phyloP scores from a whole-genome alignment of 1,140 invertebrate species.

The Solen grandis region DNA sequence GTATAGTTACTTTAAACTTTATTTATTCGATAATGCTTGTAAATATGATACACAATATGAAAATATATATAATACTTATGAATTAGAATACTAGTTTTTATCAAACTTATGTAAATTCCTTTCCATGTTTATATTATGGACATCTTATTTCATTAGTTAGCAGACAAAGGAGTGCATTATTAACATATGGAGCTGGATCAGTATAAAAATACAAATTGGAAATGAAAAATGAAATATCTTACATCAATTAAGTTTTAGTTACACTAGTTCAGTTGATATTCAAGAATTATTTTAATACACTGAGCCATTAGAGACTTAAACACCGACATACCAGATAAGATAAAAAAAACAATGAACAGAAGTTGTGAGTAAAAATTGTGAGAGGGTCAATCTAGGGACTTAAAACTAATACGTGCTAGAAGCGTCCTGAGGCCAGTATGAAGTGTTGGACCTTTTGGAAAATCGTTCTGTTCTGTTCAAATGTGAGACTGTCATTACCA shows the following conservation, averaged over 20 bases:
- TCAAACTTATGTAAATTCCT: background rate
- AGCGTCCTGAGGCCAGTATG: background rate
- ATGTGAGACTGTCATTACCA: background rate
- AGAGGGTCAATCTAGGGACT: background rate
- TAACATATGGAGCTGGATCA: background rate
- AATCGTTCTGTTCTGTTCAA: background rate
- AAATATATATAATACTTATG: background rate
- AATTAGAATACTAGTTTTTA: background rate
- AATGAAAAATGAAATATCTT: background rate
- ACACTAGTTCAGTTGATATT: background rate
- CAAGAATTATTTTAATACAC: background rate
- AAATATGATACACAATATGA: background rate
- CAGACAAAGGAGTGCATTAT: background rate
- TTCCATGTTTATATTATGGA: background rate
- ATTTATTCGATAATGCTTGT: background rate
- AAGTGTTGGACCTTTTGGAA: background rate
- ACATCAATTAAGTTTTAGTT: background rate
- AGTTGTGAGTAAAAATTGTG: background rate
- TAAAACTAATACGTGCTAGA: background rate
- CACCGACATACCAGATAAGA: too few species aligned
- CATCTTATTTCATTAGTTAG: background rate
- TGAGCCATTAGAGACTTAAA: background rate
- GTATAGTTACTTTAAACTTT: background rate
- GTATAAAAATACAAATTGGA: background rate
- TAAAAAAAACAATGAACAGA: background rate